Conservation (phyloP, 2,797 vertebrate genomes). For the Hoplostethus mediterraneus region DNA sequence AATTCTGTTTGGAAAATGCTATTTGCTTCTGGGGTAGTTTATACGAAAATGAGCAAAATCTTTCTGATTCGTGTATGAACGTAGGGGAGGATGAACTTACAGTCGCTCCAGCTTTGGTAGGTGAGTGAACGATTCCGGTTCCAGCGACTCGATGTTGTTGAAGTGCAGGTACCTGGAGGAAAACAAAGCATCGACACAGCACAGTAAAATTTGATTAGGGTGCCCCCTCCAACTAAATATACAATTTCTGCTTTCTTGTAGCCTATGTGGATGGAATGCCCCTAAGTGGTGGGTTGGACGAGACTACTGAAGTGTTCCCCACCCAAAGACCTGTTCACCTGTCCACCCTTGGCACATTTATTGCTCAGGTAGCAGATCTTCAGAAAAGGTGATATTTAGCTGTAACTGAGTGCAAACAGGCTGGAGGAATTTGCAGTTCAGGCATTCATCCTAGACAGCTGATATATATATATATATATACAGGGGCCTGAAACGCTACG, state of each 20-base stretch:
- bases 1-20: background rate
- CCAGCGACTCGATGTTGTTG: slow-evolving; percentile 97
- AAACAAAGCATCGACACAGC: slow-evolving; percentile 52
- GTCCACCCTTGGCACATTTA: slow-evolving; percentile 1
- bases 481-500: slow-evolving; percentile 19
- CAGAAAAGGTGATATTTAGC: slow-evolving; percentile 10
- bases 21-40: background rate
- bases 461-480: slow-evolving; percentile 9
- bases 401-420: slow-evolving; percentile 25
- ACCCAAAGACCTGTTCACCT: slow-evolving; percentile 4
- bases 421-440: slow-evolving; percentile 1
- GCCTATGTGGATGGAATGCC: background rate
- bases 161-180: slow-evolving; percentile 96
- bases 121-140: slow-evolving; percentile 94
- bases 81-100: slow-evolving; percentile 84
- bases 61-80: background rate
- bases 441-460: slow-evolving; percentile 40
- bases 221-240: slow-evolving; percentile 11
- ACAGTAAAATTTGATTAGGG: slow-evolving; percentile 38
- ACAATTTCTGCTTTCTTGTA: background rate
- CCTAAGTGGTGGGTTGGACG: background rate
- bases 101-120: slow-evolving; percentile 97
- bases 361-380: slow-evolving; percentile 2
- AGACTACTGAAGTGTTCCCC: background rate
- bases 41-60: background rate